Evolutionary conservation across 2,888 invertebrate genomes (phyloP).

Genomic region (Cryptophagus acutangulus): DNA sequence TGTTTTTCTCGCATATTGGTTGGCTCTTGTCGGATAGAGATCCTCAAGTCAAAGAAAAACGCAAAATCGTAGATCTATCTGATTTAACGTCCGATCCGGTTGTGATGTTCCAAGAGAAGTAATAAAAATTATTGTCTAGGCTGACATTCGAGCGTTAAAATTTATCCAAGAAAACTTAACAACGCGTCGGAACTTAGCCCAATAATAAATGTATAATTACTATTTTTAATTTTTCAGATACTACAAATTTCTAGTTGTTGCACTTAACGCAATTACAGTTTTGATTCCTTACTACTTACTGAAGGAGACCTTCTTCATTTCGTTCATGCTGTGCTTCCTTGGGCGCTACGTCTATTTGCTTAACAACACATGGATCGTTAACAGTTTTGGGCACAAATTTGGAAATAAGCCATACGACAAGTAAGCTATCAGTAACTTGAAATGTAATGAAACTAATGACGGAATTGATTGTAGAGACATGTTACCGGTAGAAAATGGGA

Average conservation of each 20-base stretch:
- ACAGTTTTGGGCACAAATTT: slow-evolving; percentile 90
- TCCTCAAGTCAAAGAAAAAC: slow-evolving; percentile 79
- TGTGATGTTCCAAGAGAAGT: slow-evolving; percentile 83
- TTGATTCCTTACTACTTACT: slow-evolving; percentile 61
- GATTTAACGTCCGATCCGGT: slow-evolving; percentile 81
- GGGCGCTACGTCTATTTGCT: slow-evolving; percentile 73
- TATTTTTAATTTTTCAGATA: slow-evolving; percentile 52
- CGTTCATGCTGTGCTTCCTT: slow-evolving; percentile 73
- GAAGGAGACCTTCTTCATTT: slow-evolving; percentile 63
- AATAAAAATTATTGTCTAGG: no score
- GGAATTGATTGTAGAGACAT: slow-evolving; percentile 55
- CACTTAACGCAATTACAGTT: slow-evolving; percentile 48
- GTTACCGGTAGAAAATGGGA: slow-evolving; percentile 71
- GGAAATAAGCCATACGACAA: slow-evolving; percentile 87
- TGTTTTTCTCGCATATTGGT: slow-evolving; percentile 94
- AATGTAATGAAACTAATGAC: background rate
- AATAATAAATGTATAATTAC: background rate
- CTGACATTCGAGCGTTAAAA: no score
- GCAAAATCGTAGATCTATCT: slow-evolving; percentile 78
- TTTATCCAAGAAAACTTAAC: no score
- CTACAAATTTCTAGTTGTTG: slow-evolving; percentile 52
- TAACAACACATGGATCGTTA: slow-evolving; percentile 88
- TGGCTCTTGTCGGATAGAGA: slow-evolving; percentile 89
- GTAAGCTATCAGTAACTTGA: slow-evolving; percentile 47
- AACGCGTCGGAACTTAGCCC: background rate